Evolutionary conservation across 2,888 invertebrate species (phyloP).

Genomic region (Brachyptera putata): DNA sequence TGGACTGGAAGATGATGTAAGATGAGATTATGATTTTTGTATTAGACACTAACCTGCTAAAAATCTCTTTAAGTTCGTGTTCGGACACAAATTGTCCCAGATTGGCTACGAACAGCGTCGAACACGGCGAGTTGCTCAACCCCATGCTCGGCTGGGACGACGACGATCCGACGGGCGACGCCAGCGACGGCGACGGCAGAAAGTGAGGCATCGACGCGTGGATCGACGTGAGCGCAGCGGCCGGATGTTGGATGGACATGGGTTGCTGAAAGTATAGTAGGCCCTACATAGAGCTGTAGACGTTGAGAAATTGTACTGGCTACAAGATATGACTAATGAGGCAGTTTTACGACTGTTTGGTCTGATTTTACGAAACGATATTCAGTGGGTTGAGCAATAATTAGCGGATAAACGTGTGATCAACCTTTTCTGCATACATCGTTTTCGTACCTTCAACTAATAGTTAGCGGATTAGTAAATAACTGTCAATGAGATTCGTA

Average conservation of each 20-base stretch:
- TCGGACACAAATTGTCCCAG: conserved; percentile 96
- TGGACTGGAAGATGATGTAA: too few species aligned
- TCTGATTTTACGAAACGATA: too few species aligned
- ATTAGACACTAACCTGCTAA: conserved; percentile 81
- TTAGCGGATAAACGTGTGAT: too few species aligned
- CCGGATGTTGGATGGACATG: conserved; percentile 58
- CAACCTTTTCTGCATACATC: too few species aligned
- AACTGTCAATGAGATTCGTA: too few species aligned
- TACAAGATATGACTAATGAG: too few species aligned
- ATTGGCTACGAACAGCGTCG: conserved; percentile 97
- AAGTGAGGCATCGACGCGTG: conserved; percentile 45
- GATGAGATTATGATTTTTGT: too few species aligned
- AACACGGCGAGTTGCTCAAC: conserved; percentile 77
- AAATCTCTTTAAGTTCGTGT: conserved; percentile 97
- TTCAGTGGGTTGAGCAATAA: too few species aligned
- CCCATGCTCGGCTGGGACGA: conserved; percentile 64
- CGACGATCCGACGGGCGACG: conserved; percentile 71
- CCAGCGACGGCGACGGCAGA: conserved; percentile 48
- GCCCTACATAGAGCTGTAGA: conserved; percentile 17
- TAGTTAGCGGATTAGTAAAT: too few species aligned
- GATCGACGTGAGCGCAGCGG: conserved; percentile 41
- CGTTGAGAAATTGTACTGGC: not conserved
- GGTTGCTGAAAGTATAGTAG: conserved; percentile 46
- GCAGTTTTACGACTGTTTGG: too few species aligned
- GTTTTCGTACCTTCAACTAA: too few species aligned